Evolutionary conservation across 2,113 vertebrate genomes (phyloP), one percentile per base, ranked within the genome.

Genomic region (Montifringilla adamsi): DNA sequence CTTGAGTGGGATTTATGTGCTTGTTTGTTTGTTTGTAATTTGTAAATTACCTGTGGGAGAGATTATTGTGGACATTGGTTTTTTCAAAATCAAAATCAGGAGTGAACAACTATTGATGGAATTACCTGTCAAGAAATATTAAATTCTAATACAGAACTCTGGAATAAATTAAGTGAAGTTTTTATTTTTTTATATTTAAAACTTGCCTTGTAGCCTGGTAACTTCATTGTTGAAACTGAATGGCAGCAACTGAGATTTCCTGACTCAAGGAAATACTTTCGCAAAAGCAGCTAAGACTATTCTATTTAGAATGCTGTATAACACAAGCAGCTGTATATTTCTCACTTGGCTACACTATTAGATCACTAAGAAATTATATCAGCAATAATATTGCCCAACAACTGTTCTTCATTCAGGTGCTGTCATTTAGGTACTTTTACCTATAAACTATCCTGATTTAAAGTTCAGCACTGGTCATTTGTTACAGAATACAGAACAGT

Each of bases 31-130:
- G 28, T 50, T 73, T 67, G 26, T 59, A 95, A 91, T 83, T 80
- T 88, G 47, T 39, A 86, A 12, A 43, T 87, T 91, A 94, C 46
- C 28, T 49, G 3, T 30, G 22, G 78, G 59, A 87, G 41, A 78
- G 8, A 89, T 41, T 89, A 46, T 66, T 46, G 15, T 33, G 41
- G 37, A 64, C 39, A 67, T 3, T 44, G 47, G 27, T 84, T 84
- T 93, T 96, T 80, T 83, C 67, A 83, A 93, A 97, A 67, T 50
- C 39, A 87, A 94, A 91, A 90, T 59, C 70, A 83, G 39, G 19
- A 52, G 49, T 69, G 58, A 87, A 84, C 31, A 90, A 82, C 18
- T 75, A n/a, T 18, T 72, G 47, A 91, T 69, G 22, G 33, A 93
- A 83, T 39, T 88, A 86, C n/a, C 28, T 30, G 56, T 15, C 68